phyloP scores from a whole-genome alignment of 2,888 invertebrate genomes.

The Tenthredo livida region DNA sequence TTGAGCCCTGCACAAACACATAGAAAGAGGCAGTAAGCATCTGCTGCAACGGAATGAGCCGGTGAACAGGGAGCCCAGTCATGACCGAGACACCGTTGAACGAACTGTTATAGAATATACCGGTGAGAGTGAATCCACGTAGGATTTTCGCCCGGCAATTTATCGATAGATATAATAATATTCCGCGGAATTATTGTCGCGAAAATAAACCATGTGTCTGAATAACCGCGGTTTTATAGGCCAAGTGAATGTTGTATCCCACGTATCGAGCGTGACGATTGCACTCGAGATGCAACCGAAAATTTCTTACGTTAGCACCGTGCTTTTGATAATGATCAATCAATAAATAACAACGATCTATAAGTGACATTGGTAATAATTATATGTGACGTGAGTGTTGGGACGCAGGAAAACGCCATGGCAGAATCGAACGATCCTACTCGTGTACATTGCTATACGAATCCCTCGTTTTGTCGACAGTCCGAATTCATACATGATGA shows the following conservation, averaged over 20 bases:
- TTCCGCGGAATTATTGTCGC: not conserved
- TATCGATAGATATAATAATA: not conserved
- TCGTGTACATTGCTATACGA: conserved; percentile 84
- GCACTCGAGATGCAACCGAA: conserved; percentile 69
- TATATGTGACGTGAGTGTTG: not conserved
- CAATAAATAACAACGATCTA: conserved; percentile 52
- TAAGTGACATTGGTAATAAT: conserved; percentile 49
- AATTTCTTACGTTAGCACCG: conserved; percentile 67
- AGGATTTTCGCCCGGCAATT: conserved; percentile 27
- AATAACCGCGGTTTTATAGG: conserved; percentile 9
- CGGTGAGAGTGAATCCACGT: not conserved
- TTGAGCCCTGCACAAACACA: conserved; percentile 55
- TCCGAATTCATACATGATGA: conserved; percentile 82
- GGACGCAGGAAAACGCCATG: conserved; percentile 56
- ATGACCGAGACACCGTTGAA: conserved; percentile 60
- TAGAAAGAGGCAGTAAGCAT: conserved; percentile 68
- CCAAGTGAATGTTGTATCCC: conserved; percentile 51
- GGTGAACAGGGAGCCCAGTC: conserved; percentile 69
- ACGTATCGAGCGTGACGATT: conserved; percentile 63
- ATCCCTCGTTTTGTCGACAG: conserved; percentile 89
- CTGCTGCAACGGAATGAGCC: conserved; percentile 70
- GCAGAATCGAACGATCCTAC: conserved; percentile 61
- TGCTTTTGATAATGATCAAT: conserved; percentile 67
- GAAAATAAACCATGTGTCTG: conserved; percentile 11
- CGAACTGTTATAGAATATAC: not conserved